Base-by-base conservation (phyloP, 2,888 invertebrate genomes). In the Campaea margaritaria region DNA sequence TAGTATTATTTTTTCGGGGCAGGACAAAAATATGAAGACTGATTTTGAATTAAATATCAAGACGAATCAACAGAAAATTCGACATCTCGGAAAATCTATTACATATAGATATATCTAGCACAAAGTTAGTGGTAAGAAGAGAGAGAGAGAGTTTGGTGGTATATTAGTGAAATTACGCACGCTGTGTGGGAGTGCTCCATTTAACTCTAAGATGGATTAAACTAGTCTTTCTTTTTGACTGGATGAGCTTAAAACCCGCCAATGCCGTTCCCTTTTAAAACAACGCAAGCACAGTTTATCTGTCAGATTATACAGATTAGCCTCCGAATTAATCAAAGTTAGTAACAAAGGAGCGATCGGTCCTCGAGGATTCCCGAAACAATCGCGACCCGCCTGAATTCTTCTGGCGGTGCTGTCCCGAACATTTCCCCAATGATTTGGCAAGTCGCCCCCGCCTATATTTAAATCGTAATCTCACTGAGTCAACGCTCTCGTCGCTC, bases 381-480 rank as follows among this genome's bases (percentile, higher is more conserved):
- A 85, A 86, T 88, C 74, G 76, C 71, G 70, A 78, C 81, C 73
- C 73, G 74, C 48, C 72, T 62, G 79, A 82, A 78, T 81, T 79
- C 76, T 79, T 77, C 67, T 72, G 76, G 67, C 70, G 72, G 68
- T 75, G 58, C 58, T 65, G 57, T 47, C 72, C 78, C 73, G 82
- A 79, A 79, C 85, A 83, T 90, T 89, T 89, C 85, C 85, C 86
- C 84, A 81, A 87, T 87, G 84, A 89, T 90, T 91, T 92, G 91
- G 91, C 91, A 92, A 82, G 84, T 86, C 85, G 86, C 87, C 83
- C 86, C 86, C 85, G 78, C 85, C 91, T 92, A 91, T 88, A 89
- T 90, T 91, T 92, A 92, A 92, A 91, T 86, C 83, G 86, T 89
- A 90, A 90, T 90, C 85, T 88, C 81, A 89, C 83, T 89, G 91